Evolutionary conservation across 2,113 vertebrate species (phyloP), one percentile per base, ranked within the genome.

Genomic region (Garra rufa): DNA sequence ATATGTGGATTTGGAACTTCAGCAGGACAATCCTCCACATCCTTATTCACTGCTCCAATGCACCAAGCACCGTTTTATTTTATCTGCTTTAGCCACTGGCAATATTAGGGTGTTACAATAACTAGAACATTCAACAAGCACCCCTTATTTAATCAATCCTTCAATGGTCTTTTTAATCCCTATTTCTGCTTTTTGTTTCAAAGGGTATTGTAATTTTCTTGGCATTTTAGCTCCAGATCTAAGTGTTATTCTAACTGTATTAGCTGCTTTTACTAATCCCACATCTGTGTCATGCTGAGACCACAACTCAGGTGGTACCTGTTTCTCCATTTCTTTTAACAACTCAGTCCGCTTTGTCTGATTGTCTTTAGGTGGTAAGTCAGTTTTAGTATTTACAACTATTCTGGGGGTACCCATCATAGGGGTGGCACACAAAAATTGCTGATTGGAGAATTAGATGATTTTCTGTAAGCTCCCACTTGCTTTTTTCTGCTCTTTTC

Each of bases 231-330:
- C 46, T 24, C n/a, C n/a, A 6, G 55, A 4, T 21, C 7, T 69
- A 3, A 38, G 1, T 43, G 21, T 17, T 21, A 77, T 38, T 59
- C 28, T 52, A 3, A 57, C 2, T 30, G 76, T 28, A 10, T 6
- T 55, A 3, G 55, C 52, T 41, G 52, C 63, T 63, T 79, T 61
- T 15, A 48, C 21, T 26, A 79, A 9, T 1, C 76, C 28, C 15
- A 48, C 46, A 61, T 61, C 76, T 59, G 76, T 78, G 5, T 38
- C 76, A 78, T 79, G 76, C 14, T 9, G 4, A 15, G 55, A 24
- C 55, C 57, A 63, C 15, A 78, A 14, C 9, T 78, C 55, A 2
- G 8, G 0, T 26, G 34, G 21, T 0, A 79, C 76, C 38, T 44
- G 57, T 6, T 9, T 14, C 24, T 79, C 76, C 76, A 79, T 61